Evolutionary conservation across 2,113 vertebrate genomes (phyloP).

Genomic region (Acrocephalus kingi): DNA sequence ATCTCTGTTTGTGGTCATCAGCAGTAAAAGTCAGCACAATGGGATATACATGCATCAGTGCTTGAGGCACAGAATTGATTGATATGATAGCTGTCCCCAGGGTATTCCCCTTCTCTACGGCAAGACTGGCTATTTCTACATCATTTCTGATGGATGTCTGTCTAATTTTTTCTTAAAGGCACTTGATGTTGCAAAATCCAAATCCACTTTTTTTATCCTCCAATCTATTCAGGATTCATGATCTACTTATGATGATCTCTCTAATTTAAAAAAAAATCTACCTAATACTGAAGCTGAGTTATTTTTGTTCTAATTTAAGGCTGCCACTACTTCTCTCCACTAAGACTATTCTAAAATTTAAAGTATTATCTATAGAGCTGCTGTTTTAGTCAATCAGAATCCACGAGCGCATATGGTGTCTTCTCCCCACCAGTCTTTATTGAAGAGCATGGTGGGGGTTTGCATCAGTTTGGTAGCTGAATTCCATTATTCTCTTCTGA

Average conservation of each 20-base stretch:
- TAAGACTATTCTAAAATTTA: background rate
- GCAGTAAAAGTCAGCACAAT: background rate
- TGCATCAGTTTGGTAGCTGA: background rate
- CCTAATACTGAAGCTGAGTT: background rate
- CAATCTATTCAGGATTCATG: background rate
- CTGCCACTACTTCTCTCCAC: background rate
- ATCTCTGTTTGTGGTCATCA: background rate
- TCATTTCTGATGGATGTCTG: background rate
- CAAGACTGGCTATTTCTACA: background rate
- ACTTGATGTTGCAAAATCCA: background rate
- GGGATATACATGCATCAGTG: background rate
- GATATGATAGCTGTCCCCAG: background rate
- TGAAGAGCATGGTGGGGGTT: background rate
- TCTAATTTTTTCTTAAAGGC: background rate
- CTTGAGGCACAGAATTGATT: background rate
- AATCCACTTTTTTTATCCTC: background rate
- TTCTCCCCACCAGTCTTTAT: background rate
- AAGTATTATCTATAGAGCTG: background rate
- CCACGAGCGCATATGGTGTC: background rate
- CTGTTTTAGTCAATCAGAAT: background rate
- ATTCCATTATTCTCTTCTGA: background rate
- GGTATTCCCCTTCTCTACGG: background rate
- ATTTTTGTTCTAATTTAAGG: background rate
- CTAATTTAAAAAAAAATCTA: background rate
- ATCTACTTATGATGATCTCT: background rate